phyloP scores from a whole-genome alignment of 2,113 vertebrate species.

The Stomatorhinus ivindoensis region DNA sequence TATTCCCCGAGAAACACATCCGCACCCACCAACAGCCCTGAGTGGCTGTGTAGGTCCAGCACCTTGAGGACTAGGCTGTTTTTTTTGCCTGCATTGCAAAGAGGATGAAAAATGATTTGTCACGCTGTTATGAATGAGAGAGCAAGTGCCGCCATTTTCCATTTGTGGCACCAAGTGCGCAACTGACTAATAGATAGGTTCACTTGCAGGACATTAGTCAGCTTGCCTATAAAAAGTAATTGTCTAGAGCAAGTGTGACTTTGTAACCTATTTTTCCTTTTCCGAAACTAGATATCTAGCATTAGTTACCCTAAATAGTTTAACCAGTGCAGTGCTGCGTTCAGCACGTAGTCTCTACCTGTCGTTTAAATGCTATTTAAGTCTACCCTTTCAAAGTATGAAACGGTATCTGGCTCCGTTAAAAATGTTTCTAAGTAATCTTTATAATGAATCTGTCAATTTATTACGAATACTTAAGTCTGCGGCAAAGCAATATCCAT shows the following conservation, averaged over 20 bases:
- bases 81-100: not conserved
- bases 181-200: conserved; percentile 1
- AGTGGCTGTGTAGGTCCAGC: not conserved
- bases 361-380: not conserved
- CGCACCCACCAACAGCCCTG: not conserved
- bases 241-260: not conserved
- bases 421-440: not conserved
- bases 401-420: not conserved
- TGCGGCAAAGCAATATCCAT: not conserved
- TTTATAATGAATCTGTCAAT: not conserved
- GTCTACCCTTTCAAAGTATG: not conserved
- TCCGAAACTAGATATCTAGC: not conserved
- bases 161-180: not conserved
- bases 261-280: not conserved
- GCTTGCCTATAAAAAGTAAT: not conserved
- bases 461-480: not conserved
- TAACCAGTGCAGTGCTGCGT: not conserved
- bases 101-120: conserved; percentile 14
- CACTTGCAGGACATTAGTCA: conserved; percentile 8
- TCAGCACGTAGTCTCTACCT: not conserved
- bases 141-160: not conserved
- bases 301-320: not conserved
- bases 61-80: not conserved
- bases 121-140: conserved; percentile 7
- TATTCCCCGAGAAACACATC: not conserved